phyloP scores from a whole-genome alignment of 37 sponge, comb jelly and placozoan species.

The Dysidea cf. avara region DNA sequence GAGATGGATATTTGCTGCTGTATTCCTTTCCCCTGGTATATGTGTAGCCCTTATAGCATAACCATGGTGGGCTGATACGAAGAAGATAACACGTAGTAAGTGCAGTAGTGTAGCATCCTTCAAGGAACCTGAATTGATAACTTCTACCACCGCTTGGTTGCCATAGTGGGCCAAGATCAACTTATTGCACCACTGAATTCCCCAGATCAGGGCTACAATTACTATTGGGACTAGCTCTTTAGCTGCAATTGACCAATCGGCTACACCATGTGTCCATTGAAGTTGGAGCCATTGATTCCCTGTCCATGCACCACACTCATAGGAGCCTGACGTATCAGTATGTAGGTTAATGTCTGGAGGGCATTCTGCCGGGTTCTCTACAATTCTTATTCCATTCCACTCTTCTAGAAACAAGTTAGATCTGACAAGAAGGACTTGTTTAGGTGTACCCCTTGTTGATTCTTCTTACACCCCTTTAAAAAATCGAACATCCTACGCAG shows the following conservation, averaged over 20 bases:
- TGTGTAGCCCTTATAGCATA: constrained; percentile 25
- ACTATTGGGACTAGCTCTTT: constrained; percentile 48
- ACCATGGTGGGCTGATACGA: constrained; percentile 8
- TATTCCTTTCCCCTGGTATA: constrained; percentile 42
- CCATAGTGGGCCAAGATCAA: constrained; percentile 27
- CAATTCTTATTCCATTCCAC: too few species aligned
- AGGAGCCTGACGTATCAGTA: constrained; percentile 48
- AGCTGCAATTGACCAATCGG: constrained; percentile 22
- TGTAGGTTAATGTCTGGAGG: too few species aligned
- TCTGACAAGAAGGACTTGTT: too few species aligned
- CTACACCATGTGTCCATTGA: constrained; percentile 23
- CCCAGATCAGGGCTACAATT: constrained; percentile 32
- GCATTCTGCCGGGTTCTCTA: too few species aligned
- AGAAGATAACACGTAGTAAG: constrained; percentile 41
- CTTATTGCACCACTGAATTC: constrained; percentile 11
- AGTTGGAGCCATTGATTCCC: constrained; percentile 41
- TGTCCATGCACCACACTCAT: constrained; percentile 53
- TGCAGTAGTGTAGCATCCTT: constrained; percentile 28
- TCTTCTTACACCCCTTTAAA: too few species aligned
- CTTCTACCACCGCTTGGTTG: constrained; percentile 58
- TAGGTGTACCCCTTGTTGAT: too few species aligned
- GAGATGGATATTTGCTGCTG: constrained; percentile 45
- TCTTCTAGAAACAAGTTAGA: too few species aligned
- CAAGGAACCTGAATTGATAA: constrained; percentile 10
- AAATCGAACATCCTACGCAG: too few species aligned